These are phyloP conservation scores for Malaclemys terrapin DNA, from an alignment of 2,113 vertebrate genomes.

Conservation along the genomic window DNA sequence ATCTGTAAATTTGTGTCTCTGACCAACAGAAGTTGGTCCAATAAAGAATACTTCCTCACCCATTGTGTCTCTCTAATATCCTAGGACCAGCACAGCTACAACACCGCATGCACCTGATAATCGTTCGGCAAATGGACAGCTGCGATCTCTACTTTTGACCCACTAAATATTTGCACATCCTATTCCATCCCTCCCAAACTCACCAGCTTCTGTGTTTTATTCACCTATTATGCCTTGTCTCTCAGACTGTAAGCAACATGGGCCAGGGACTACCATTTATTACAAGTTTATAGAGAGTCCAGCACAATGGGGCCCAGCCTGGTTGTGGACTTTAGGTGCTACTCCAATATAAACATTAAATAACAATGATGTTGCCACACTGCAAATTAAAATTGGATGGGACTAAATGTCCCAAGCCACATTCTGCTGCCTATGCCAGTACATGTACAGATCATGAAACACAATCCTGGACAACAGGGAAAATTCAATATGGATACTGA, in stretches of 20 bases:
- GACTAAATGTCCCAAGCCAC: neutral
- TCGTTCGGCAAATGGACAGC: neutral
- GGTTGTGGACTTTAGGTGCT: neutral
- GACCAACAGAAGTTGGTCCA: neutral
- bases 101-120: neutral
- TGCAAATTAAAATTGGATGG: neutral
- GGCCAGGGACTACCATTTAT: neutral
- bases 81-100: neutral
- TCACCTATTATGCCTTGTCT: neutral
- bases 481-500: neutral
- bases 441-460: neutral
- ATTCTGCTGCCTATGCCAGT: neutral
- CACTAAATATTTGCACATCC: neutral
- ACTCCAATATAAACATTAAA: neutral
- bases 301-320: neutral
- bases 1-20: neutral
- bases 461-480: neutral
- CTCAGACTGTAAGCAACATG: neutral
- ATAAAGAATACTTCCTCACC: neutral
- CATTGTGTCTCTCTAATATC: neutral
- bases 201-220: neutral
- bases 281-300: neutral
- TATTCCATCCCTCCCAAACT: neutral
- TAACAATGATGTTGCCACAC: neutral
- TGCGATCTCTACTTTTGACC: neutral